These are phyloP conservation scores for Trissoscelio sp. DNA, from an alignment of 2,888 invertebrate genomes.

Conservation along the genomic window DNA sequence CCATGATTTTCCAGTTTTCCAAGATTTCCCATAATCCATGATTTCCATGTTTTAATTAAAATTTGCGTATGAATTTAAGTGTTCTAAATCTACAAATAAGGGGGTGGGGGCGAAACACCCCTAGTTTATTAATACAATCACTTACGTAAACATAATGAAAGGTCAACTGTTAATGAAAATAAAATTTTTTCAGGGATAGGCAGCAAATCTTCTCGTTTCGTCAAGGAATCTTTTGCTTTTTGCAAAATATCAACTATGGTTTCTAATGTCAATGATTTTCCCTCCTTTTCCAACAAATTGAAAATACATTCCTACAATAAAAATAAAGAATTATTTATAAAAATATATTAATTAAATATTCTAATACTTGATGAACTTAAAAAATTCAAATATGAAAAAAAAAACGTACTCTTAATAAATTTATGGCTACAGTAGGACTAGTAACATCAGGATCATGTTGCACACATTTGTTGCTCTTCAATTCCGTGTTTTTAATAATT, in stretches of 20 bases:
- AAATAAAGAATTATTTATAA: neutral
- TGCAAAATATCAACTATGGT: constrained; percentile 71
- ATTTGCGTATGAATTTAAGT: no score
- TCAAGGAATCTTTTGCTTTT: constrained; percentile 74
- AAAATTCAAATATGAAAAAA: neutral
- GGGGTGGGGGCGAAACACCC: no score
- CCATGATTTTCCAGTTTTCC: no score
- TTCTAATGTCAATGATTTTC: constrained; percentile 70
- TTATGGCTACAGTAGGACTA: constrained; percentile 75
- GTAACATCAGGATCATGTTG: constrained; percentile 74
- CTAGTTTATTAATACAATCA: no score
- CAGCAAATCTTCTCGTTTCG: constrained; percentile 75
- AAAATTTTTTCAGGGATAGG: constrained; percentile 74
- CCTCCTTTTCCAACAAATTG: constrained; percentile 77
- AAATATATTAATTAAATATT: neutral
- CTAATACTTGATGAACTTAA: neutral
- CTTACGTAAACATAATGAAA: constrained; percentile 79
- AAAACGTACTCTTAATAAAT: constrained; percentile 75
- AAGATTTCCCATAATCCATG: no score
- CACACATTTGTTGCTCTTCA: constrained; percentile 59
- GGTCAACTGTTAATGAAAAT: constrained; percentile 77
- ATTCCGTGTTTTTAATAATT: constrained; percentile 68
- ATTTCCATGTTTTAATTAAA: no score
- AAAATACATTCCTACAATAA: constrained; percentile 75
- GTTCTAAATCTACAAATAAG: no score